A percentile compares a stretch with the other conserved stretches of the same genome.
Evolutionary conservation across 92 coral and sea anemone genomes (phyloP).

Genomic region (Palythoa grandis): DNA sequence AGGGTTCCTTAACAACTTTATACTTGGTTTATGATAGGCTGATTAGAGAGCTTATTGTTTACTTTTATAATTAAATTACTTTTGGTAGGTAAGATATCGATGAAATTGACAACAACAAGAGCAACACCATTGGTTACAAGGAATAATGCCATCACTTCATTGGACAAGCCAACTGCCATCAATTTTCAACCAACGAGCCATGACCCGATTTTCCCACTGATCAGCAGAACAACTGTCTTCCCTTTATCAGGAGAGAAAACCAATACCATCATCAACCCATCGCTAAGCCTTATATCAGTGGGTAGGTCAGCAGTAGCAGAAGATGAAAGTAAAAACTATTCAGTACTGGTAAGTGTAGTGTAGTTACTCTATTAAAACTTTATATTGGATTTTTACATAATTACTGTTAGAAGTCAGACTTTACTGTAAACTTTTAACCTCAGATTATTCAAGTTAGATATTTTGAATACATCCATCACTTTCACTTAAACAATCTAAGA

Average conservation of each 20-base stretch:
- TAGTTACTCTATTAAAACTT: not conserved
- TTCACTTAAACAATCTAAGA: no score
- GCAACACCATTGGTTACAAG: not conserved
- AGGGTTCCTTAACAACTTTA: no score
- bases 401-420: no score
- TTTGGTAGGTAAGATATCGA: no score
- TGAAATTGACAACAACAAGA: no score
- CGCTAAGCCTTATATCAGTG: not conserved
- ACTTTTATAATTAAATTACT: no score
- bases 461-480: no score
- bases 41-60: no score
- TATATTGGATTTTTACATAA: no score
- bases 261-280: not conserved
- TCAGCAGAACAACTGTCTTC: not conserved
- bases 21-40: no score
- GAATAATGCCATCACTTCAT: not conserved
- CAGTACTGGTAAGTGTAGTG: not conserved
- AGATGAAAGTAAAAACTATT: not conserved
- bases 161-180: not conserved
- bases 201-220: not conserved
- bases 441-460: no score
- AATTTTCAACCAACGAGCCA: not conserved
- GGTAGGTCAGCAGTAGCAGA: not conserved
- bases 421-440: no score
- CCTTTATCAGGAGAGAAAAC: not conserved